Base-by-base conservation (phyloP, 1,140 invertebrate genomes). In the Nilaparvata lugens region DNA sequence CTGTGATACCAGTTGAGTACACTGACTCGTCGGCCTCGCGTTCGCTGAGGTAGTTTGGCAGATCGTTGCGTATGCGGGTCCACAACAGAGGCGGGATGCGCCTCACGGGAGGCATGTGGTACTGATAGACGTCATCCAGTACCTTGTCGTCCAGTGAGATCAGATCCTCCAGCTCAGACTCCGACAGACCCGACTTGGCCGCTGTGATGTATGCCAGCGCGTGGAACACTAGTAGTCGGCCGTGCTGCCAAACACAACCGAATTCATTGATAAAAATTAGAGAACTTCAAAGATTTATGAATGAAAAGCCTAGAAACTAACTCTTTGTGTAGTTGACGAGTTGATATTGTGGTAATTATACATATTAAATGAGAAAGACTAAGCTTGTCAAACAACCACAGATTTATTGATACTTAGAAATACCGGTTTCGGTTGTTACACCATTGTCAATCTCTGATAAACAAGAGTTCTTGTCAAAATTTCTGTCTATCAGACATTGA, bases 41-140 rank as follows among this genome's bases (percentile, higher is more conserved):
- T 75, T 98, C 96, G 4, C 91, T 95, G 13, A 98, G 73, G 74
- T 98, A 98, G 72, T 96, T 96, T 0, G 93, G 91, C 24, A 98
- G 77, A 78, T 97, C 95, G 68, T 95, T 94, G 25, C 93, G 79
- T 38, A 97, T 96, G 66, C 95, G 79, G 0, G 95, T 98, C 95
- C 95, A 98, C 0, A 98, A 76, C 5, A 98, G 72, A 0, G 95
- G 95, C 2, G 96, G 95, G 56, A 98, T 98, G 57, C 95, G 78
- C 45, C 95, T 77, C 0, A 96, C 93, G 0, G 95, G 95, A 1
- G 95, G 95, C 69, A 98, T 81, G 79, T 98, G 94, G 71, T 98
- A 98, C 71, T 99, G 96, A 70, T 98, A 99, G 0, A 99, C 95
- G 69, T 99, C 96, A 69, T 98, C 96, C 45, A 99, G 73, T 0